Evolutionary conservation across 2,113 vertebrate genomes (phyloP), one percentile per base, ranked within the genome.

Genomic region (Lepisosteus oculatus): DNA sequence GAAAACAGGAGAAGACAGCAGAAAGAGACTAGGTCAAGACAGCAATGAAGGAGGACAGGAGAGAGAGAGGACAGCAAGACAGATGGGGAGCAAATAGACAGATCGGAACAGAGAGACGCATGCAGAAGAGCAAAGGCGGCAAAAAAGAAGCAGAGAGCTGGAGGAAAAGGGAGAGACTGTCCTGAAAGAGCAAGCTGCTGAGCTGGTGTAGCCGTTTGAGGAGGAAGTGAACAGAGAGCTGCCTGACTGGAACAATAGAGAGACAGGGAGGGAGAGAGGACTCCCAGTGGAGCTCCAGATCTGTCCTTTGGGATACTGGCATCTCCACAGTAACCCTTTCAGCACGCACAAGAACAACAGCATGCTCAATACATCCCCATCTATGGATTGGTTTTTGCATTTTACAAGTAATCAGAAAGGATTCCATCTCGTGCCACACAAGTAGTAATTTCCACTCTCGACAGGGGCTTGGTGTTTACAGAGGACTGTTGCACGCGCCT

Each of bases 251-350:
- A 51, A 9, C 43, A 44, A 69, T n/a, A n/a, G 15, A 17, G 14
- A 55, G 55, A 51, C 14, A 69, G 55, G 74, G 72, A 45, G 61
- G 43, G 65, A 57, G 47, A 72, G 62, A 68, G 9, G 47, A 51
- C 2, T 69, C 45, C 68, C 15, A 15, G 59, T 72, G 72, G 71
- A 15, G 65, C 9, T 17, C 6, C 45, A 73, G 61, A 68, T 0
- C 11, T 15, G 41, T 45, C 69, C 29, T 57, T 47, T n/a, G 74
- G 68, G 64, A 66, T 12, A 14, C 12, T 47, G 55, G 47, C 5
- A 9, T 51, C 5, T 51, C 47, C 9, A 9, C 47, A 9, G 5
- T 51, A 51, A 51, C 47, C 47, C 5, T 51, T 51, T 51, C 47
- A 9, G 47, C 47, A 51, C 47, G 9, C 5, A 6, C 47, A 59